phyloP scores from a whole-genome alignment of 2,113 vertebrate species.

The Boleophthalmus pectinirostris region DNA sequence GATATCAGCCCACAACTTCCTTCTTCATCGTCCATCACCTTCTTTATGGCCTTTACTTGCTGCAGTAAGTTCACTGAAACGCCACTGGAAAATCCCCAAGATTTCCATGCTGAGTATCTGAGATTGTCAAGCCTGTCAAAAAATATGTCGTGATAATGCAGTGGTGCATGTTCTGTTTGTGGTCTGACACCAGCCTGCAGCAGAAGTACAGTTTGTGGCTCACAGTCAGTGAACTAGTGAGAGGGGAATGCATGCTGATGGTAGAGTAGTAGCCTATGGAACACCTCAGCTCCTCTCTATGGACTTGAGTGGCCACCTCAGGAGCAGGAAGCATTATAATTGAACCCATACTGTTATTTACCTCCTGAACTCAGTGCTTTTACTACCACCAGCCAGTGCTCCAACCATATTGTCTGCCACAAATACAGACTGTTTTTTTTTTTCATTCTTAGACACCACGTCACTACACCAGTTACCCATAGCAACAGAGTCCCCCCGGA shows the following conservation, averaged over 20 bases:
- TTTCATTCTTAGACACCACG: slow-evolving; percentile 32
- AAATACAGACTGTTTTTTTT: slow-evolving; percentile 33
- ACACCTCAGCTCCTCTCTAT: not conserved
- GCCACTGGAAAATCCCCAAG: not conserved
- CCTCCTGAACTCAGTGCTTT: slow-evolving; percentile 6
- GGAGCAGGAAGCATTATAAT: slow-evolving; percentile 1
- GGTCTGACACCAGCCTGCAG: not conserved
- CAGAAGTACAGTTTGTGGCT: not conserved
- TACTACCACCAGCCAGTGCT: slow-evolving; percentile 5
- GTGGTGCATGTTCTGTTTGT: not conserved
- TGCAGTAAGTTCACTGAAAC: not conserved
- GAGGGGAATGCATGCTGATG: not conserved
- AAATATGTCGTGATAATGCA: not conserved
- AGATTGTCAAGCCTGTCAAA: not conserved
- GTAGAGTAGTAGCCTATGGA: not conserved
- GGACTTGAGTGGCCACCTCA: not conserved
- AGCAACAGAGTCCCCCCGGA: slow-evolving; percentile 54
- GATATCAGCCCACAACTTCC: not conserved
- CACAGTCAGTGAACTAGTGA: not conserved
- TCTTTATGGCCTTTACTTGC: too few species aligned
- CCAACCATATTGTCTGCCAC: slow-evolving; percentile 19
- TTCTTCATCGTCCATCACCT: too few species aligned
- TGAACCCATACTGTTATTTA: slow-evolving; percentile 7
- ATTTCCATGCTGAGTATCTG: not conserved
- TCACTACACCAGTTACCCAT: slow-evolving; percentile 46